Evolutionary conservation across 1,140 invertebrate genomes (phyloP).

Genomic region (Ylistrum balloti): DNA sequence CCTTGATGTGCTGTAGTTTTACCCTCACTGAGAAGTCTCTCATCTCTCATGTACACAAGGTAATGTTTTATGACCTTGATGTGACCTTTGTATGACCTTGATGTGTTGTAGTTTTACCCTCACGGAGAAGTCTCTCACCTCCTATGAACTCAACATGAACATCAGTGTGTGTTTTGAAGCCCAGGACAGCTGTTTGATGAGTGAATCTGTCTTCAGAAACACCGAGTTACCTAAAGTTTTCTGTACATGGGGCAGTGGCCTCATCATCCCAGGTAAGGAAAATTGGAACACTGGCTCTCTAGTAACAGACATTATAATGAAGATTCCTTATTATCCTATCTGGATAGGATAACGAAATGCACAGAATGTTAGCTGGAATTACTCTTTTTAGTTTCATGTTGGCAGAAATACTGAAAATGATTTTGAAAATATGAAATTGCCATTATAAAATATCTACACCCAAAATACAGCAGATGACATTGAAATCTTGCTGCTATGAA

Average conservation of each 20-base stretch:
- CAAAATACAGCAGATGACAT: no score
- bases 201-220: conserved; percentile 49
- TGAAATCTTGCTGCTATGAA: no score
- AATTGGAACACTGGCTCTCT: no score
- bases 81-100: conserved; percentile 21
- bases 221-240: conserved; percentile 54
- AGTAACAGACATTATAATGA: no score
- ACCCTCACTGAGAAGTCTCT: not conserved
- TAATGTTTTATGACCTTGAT: conserved; percentile 48
- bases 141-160: conserved; percentile 54
- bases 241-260: conserved; percentile 54
- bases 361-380: no score
- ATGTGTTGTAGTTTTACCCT: conserved; percentile 19
- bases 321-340: no score
- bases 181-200: not conserved
- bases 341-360: no score
- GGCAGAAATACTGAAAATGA: no score
- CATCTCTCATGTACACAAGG: not conserved
- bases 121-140: not conserved
- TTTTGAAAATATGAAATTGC: no score
- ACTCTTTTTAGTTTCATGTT: no score
- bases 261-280: conserved; percentile 53
- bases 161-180: conserved; percentile 55
- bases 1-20: not conserved
- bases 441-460: no score